phyloP scores from a whole-genome alignment of 2,113 vertebrate species.

The Australoheros scitulus region DNA sequence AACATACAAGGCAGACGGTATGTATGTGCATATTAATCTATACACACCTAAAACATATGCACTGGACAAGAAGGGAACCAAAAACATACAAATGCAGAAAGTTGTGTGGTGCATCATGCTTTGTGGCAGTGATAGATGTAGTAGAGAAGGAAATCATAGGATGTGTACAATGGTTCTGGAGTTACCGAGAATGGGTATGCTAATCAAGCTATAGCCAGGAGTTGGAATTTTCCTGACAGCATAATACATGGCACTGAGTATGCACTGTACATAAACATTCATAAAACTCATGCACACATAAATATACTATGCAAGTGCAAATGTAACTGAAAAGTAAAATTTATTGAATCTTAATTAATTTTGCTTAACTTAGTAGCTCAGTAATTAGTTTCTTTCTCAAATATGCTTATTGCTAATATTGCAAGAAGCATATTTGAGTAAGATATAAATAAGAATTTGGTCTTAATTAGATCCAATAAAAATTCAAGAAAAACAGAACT shows the following conservation, averaged over 20 bases:
- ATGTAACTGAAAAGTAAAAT: not conserved
- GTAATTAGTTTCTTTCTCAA: too few relatives aligned
- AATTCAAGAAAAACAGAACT: not conserved
- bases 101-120: not conserved
- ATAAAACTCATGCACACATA: not conserved
- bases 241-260: not conserved
- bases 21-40: constrained; percentile 16
- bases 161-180: constrained; percentile 4
- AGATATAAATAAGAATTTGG: not conserved
- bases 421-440: not conserved
- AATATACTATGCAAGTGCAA: not conserved
- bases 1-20: constrained; percentile 18
- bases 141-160: constrained; percentile 8
- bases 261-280: not conserved
- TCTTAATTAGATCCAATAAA: not conserved
- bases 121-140: constrained; percentile 57
- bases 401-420: not conserved
- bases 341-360: not conserved
- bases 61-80: not conserved
- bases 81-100: constrained; percentile 7
- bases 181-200: constrained; percentile 5
- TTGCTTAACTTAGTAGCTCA: not conserved
- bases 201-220: constrained; percentile 23
- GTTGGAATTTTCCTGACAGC: constrained; percentile 2
- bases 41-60: constrained; percentile 2